Evolutionary conservation across 2,888 invertebrate species (phyloP), one percentile per base, ranked within the genome.

Genomic region (Drosophila anceps): DNA sequence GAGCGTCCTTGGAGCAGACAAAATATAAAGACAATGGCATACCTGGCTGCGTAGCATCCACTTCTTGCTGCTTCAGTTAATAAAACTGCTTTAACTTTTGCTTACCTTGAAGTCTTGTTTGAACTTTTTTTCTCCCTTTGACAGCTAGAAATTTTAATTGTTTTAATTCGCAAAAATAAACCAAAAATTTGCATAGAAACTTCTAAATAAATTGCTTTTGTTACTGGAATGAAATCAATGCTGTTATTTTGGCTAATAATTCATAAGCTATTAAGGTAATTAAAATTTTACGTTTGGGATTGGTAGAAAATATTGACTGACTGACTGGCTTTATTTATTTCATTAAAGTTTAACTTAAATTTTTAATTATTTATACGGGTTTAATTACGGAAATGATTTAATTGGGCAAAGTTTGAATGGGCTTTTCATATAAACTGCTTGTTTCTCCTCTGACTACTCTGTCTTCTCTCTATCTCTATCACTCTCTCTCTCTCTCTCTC

Each of bases 61-160:
- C 44, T 20, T 43, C 31, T 33, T 43, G 43, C 29, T 31, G 67
- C 4, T 18, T 8, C 20, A n/a, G 35, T 76, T 70, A 50, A 54
- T 75, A 76, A 66, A 64, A 71, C 55, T 54, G 69, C 46, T 67
- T 39, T 44, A 37, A 50, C 50, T 35, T 51, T 51, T 20, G 33
- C 10, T 59, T 59, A 62, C 31, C 31, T 41, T 43, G 31, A 18
- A 31, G 15, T 31, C 7, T 43, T 7, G 1, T 7, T 33, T 31
- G 3, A 7, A 6, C n/a, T 35, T n/a, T 5, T 10, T 4, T 15
- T 15, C 24, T 15, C n/a, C 35, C 24, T 10, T 24, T 8, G 5
- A 10, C 12, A 31, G 13, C 7, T 50, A 1, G 7, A 31, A 18
- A 31, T 35, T 53, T 15, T 15, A 35, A 33, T 18, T 33, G 31